Base-by-base conservation (phyloP, 2,888 invertebrate species). In the Eupeodes latifasciatus region DNA sequence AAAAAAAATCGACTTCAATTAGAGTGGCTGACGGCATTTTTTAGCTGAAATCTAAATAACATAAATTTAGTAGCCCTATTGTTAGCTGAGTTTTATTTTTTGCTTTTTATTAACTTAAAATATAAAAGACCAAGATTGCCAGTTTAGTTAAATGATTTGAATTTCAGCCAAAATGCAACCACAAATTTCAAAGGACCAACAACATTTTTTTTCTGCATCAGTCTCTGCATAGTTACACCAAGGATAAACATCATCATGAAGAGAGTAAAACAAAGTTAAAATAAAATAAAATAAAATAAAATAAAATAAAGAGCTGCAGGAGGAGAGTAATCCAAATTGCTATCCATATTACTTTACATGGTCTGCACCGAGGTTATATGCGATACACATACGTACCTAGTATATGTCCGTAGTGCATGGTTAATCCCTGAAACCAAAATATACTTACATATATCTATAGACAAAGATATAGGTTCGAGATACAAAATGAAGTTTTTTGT, bases 311-410 rank as follows among this genome's bases (percentile, higher is more conserved):
- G n/a, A 78, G 51, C 34, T 82, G 67, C 62, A 44, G n/a, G 51
- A 57, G 79, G 76, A 77, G 66, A 64, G 55, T 72, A 53, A 59
- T 71, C 49, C 77, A 69, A 77, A 81, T 78, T 81, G 72, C 74
- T 81, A 75, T 79, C 71, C 74, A 71, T 72, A 59, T 81, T 77
- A 81, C 53, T 55, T 74, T 67, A 64, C 67, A 61, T 74, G 61
- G 44, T 67, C 67, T 77, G 59, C 74, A 67, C 69, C 67, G 27
- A 72, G 47, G 53, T 16, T 69, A 53, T 64, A 6, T 16, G 12
- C 12, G 11, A 47, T 40, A 1, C 40, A 4, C 4, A 47, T 12
- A 12, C n/a, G 9, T 34, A 59, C 59, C 40, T 40, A 4, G 59
- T n/a, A 36, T 16, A 71, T 14, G 57, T 59, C 27, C 47, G 59